Percentiles rank a stretch among this genome's conserved stretches.
These are phyloP conservation scores for Podarcis muralis DNA, from an alignment of 2,113 vertebrate species.

Conservation along the genomic window DNA sequence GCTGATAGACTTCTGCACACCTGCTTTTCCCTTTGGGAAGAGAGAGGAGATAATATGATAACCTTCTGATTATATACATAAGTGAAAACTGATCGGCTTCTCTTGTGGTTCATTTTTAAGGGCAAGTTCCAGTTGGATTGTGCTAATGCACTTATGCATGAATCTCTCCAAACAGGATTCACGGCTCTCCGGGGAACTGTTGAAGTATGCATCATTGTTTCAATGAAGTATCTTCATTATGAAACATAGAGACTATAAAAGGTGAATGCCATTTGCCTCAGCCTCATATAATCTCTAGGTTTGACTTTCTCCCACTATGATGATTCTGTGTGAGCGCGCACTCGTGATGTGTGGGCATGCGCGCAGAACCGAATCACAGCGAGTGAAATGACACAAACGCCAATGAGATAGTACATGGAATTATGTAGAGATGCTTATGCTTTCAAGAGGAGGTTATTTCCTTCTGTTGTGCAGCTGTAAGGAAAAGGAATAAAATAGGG, in stretches of 20 bases:
- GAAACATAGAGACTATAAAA: slow-evolving; percentile 81
- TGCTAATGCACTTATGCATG: slow-evolving; percentile 86
- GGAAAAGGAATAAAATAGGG: not conserved
- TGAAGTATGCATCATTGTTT: slow-evolving; percentile 86
- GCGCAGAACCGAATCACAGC: slow-evolving; percentile 51
- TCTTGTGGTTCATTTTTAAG: slow-evolving; percentile 78
- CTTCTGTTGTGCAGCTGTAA: slow-evolving; percentile 50
- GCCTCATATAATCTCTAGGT: slow-evolving; percentile 72
- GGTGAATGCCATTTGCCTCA: slow-evolving; percentile 78
- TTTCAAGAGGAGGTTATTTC: slow-evolving; percentile 60
- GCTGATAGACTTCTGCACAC: slow-evolving; percentile 57
- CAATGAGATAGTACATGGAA: slow-evolving; percentile 60
- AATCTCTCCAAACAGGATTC: slow-evolving; percentile 86
- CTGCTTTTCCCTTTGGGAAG: slow-evolving; percentile 71
- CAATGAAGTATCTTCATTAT: slow-evolving; percentile 87
- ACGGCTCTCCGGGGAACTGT: slow-evolving; percentile 81
- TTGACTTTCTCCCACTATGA: slow-evolving; percentile 67
- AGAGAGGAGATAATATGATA: slow-evolving; percentile 78
- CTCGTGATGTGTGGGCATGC: slow-evolving; percentile 4
- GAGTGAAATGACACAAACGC: slow-evolving; percentile 60
- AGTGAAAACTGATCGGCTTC: slow-evolving; percentile 79
- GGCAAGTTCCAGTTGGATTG: slow-evolving; percentile 81
- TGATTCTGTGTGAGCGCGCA: slow-evolving; percentile 38
- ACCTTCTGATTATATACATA: slow-evolving; percentile 84
- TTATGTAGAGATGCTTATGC: slow-evolving; percentile 31